Conservation (phyloP, 2,113 vertebrate genomes). For the Bombycilla garrulus region DNA sequence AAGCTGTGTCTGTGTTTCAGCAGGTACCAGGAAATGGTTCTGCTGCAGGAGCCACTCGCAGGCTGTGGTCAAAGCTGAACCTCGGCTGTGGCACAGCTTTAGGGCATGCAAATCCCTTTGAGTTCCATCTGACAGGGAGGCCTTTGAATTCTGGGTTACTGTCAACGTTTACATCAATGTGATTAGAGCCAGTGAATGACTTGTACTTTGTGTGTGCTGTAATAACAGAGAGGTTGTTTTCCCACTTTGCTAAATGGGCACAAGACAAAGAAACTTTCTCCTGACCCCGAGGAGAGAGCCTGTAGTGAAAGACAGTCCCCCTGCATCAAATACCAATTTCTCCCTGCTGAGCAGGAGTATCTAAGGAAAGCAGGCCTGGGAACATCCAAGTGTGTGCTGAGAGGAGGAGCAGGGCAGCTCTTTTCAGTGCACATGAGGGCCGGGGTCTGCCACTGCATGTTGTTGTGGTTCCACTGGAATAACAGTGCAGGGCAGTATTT, state of each 20-base stretch:
- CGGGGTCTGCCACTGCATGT: background rate
- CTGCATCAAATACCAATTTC: background rate
- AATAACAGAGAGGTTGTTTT: background rate
- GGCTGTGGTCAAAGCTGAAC: background rate
- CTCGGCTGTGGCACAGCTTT: background rate
- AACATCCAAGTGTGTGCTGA: rapidly evolving
- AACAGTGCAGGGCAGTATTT: background rate
- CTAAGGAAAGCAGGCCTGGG: background rate
- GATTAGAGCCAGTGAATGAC: background rate
- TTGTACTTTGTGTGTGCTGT: background rate
- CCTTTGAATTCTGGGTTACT: background rate
- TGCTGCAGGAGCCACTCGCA: background rate
- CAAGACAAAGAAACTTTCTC: background rate
- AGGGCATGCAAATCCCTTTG: background rate
- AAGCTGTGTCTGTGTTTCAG: background rate
- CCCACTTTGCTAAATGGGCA: background rate
- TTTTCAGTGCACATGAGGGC: background rate
- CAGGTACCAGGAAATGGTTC: background rate
- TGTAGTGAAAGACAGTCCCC: background rate
- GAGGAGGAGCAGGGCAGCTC: background rate
- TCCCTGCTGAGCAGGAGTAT: background rate
- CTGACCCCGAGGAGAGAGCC: background rate
- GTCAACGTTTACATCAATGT: background rate
- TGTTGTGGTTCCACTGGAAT: background rate
- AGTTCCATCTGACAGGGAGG: background rate